Evolutionary conservation across 2,888 invertebrate species (phyloP).

Genomic region (Caenorhabditis drosophilae): DNA sequence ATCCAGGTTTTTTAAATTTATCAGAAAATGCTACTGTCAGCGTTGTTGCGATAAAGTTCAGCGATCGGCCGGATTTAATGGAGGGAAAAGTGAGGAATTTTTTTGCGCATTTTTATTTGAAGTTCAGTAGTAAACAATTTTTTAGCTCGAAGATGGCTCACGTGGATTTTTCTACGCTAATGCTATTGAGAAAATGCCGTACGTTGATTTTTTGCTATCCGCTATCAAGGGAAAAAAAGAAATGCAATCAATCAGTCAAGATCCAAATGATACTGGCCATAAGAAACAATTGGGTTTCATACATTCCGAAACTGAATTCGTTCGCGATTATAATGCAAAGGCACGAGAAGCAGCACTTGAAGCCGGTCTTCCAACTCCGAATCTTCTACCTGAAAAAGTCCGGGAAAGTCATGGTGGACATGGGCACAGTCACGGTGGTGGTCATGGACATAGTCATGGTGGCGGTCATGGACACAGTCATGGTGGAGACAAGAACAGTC

Average conservation of each 20-base stretch:
- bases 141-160: constrained; percentile 37
- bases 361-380: constrained; percentile 38
- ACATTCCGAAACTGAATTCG: constrained; percentile 44
- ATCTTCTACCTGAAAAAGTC: constrained; percentile 37
- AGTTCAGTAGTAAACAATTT: constrained; percentile 4
- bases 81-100: constrained; percentile 39
- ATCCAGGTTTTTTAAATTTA: constrained; percentile 37
- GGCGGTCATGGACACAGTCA: constrained; percentile 43
- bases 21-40: constrained; percentile 30
- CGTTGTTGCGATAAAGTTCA: constrained; percentile 51
- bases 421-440: constrained; percentile 52
- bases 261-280: constrained; percentile 35
- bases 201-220: constrained; percentile 44
- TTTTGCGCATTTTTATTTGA: neutral
- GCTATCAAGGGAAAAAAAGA: constrained; percentile 48
- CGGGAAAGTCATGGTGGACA: constrained; percentile 36
- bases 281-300: constrained; percentile 35
- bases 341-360: constrained; percentile 23
- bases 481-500: neutral
- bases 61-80: constrained; percentile 53
- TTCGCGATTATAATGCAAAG: constrained; percentile 50
- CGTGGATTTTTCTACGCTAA: constrained; percentile 42
- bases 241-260: constrained; percentile 44
- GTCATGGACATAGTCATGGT: constrained; percentile 41
- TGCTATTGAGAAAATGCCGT: constrained; percentile 41